phyloP scores from a whole-genome alignment of 2,797 vertebrate species.

The Podarcis siculus region DNA sequence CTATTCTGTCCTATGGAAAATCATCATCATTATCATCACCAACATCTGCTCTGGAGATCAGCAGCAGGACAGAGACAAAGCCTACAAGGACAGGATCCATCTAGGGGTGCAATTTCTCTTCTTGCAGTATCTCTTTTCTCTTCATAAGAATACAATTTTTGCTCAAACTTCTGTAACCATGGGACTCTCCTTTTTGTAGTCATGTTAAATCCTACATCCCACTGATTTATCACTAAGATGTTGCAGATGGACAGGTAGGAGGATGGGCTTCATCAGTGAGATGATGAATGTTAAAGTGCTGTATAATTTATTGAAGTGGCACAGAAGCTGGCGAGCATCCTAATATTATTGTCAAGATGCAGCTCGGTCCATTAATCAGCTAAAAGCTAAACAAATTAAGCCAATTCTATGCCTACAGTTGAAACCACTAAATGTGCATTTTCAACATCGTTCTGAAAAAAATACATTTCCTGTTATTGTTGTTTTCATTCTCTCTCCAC shows the following conservation, averaged over 20 bases:
- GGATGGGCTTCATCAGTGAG: constrained; percentile 47
- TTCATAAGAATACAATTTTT: neutral
- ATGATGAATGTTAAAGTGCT: constrained; percentile 54
- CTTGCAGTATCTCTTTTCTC: neutral
- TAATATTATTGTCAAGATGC: constrained; percentile 45
- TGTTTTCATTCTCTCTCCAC: neutral
- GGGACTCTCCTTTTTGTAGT: neutral
- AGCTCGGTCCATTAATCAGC: constrained; percentile 27
- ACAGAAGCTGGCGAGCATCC: constrained; percentile 26
- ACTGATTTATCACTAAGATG: neutral
- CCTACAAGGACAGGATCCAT: neutral
- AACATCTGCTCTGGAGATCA: no score
- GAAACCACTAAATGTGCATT: constrained; percentile 9
- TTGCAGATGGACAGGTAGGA: constrained; percentile 47
- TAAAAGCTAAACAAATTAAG: constrained; percentile 48
- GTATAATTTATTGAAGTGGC: constrained; percentile 57
- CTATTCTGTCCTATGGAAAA: no score
- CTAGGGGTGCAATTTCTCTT: neutral
- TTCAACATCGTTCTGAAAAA: constrained; percentile 9
- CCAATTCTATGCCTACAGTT: constrained; percentile 15
- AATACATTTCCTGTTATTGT: neutral
- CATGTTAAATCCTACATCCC: neutral
- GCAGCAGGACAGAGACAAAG: no score
- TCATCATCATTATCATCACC: no score
- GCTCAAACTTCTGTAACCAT: neutral